A percentile compares a stretch with the other conserved stretches of the same genome.
Conservation (phyloP, 2,797 vertebrate genomes). For the Melanotaenia parkinsoni region DNA sequence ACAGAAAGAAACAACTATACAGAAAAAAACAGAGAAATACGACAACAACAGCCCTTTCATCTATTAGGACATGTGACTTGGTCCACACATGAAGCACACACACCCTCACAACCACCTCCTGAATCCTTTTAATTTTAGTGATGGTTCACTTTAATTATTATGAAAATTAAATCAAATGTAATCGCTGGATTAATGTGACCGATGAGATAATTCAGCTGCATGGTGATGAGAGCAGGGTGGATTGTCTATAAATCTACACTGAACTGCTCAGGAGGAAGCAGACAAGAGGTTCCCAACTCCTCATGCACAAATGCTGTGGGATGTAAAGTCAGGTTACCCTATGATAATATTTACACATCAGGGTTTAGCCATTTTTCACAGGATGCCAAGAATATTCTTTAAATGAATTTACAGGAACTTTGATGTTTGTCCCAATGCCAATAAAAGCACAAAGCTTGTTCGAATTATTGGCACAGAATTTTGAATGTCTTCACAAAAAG, state of each 20-base stretch:
- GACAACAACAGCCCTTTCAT: conserved; percentile 65
- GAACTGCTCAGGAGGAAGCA: conserved; percentile 56
- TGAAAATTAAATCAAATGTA: conserved; percentile 86
- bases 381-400: conserved; percentile 2
- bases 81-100: conserved; percentile 10
- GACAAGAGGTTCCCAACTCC: conserved; percentile 35
- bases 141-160: conserved; percentile 86
- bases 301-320: conserved; percentile 16
- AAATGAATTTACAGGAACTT: background rate
- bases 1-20: conserved; percentile 39
- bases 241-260: conserved; percentile 80
- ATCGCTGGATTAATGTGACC: conserved; percentile 83
- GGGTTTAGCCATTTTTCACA: conserved; percentile 12
- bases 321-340: conserved; percentile 43
- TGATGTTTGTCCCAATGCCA: background rate
- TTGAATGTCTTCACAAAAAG: background rate
- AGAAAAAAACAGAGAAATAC: conserved; percentile 50
- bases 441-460: background rate
- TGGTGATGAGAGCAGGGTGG: conserved; percentile 73
- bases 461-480: background rate
- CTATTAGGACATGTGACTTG: conserved; percentile 40
- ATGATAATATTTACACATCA: conserved; percentile 44
- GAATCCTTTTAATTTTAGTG: conserved; percentile 81
- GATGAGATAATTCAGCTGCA: conserved; percentile 82
- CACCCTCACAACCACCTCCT: conserved; percentile 31